phyloP scores from a whole-genome alignment of 2,888 invertebrate genomes.

The Leptogaster cylindrica region DNA sequence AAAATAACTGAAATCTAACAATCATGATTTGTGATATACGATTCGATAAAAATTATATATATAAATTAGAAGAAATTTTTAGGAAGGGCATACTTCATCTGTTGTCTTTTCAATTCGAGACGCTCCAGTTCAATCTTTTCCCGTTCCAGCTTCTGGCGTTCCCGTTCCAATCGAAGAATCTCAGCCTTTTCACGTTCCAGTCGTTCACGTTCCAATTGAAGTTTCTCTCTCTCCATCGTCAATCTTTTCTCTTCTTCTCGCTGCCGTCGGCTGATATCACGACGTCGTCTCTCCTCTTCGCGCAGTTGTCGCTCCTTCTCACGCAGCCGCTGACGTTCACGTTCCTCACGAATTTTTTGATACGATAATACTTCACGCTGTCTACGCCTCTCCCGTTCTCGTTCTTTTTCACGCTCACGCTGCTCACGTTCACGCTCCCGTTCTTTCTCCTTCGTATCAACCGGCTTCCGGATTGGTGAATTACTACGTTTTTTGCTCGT shows the following conservation, averaged over 20 bases:
- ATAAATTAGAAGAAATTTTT: constrained; percentile 46
- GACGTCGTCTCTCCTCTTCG: constrained; percentile 77
- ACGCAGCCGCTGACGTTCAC: constrained; percentile 79
- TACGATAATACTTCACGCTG: constrained; percentile 75
- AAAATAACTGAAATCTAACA: constrained; percentile 15
- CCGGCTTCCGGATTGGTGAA: constrained; percentile 18
- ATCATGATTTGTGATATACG: too few relatives aligned
- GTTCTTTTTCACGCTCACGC: constrained; percentile 52
- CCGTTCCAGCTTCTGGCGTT: constrained; percentile 78
- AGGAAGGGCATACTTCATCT: constrained; percentile 67
- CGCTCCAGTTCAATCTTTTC: constrained; percentile 80
- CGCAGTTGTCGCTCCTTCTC: constrained; percentile 83
- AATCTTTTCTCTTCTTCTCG: constrained; percentile 84
- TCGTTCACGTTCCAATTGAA: constrained; percentile 82
- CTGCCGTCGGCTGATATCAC: constrained; percentile 82
- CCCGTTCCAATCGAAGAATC: constrained; percentile 80
- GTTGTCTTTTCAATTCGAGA: constrained; percentile 81
- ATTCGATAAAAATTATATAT: too few relatives aligned
- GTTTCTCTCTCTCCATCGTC: constrained; percentile 79
- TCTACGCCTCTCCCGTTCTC: constrained; percentile 57
- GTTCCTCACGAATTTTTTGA: constrained; percentile 79
- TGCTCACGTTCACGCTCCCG: constrained; percentile 54
- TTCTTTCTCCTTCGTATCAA: neutral
- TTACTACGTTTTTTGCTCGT: neutral
- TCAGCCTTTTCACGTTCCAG: constrained; percentile 89